Conservation (phyloP, 2,888 invertebrate genomes). For the Atethmia centrago region DNA sequence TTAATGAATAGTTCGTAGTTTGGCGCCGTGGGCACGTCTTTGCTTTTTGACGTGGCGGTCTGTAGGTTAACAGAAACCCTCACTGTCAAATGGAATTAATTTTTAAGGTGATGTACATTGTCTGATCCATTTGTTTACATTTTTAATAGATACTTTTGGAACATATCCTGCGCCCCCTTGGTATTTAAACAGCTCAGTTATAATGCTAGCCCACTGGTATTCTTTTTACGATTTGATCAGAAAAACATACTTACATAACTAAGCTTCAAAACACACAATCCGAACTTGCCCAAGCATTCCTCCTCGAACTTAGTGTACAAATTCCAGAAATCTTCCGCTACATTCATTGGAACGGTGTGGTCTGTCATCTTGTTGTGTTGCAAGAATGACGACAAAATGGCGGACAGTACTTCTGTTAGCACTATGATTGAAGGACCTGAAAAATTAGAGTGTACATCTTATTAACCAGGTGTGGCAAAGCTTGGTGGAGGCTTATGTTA, state of each 20-base stretch:
- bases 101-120: no score
- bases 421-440: slow-evolving; percentile 84
- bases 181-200: no score
- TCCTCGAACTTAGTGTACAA: slow-evolving; percentile 78
- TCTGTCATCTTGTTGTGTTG: slow-evolving; percentile 87
- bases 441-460: slow-evolving; percentile 52
- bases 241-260: slow-evolving; percentile 76
- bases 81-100: no score
- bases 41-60: no score
- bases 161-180: no score
- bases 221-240: no score
- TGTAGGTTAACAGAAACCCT: no score
- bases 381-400: slow-evolving; percentile 83
- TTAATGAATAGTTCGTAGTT: no score
- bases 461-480: neutral
- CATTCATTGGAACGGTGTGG: slow-evolving; percentile 83
- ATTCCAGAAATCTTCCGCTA: slow-evolving; percentile 84
- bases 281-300: slow-evolving; percentile 80
- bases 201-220: no score
- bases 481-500: neutral
- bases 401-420: slow-evolving; percentile 81
- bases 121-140: no score
- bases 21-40: no score
- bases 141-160: no score
- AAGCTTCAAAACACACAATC: slow-evolving; percentile 77